Base-by-base conservation (phyloP, 2,113 vertebrate species). In the Ardeotis arabs region DNA sequence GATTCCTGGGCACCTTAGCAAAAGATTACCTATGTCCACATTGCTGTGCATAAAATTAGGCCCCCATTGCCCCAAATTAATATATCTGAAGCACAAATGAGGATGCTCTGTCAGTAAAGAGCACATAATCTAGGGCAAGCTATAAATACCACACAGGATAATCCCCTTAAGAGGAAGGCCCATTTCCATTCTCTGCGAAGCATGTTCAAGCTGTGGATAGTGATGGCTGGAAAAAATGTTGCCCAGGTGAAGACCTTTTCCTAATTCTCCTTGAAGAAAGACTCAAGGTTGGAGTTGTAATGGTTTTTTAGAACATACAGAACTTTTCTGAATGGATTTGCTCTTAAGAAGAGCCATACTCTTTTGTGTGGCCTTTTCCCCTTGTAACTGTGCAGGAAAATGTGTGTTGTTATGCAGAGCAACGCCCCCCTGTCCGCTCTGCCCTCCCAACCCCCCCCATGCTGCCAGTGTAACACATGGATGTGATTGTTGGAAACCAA, bases 381-480 rank as follows among this genome's bases (percentile, higher is more conserved):
- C 28, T 14, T n/a, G 16, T 37, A 41, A 49, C 29, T 41, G 33
- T 64, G n/a, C 35, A 49, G 64, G 18, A 90, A 77, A 59, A 70
- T 23, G 21, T 41, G 17, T n/a, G 85, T 58, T 75, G 20, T 81
- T 52, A 52, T 11, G 29, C 17, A 49, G 44, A 62, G 49, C 37
- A 79, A 19, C 14, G 31, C 31, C 29, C 29, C 16, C 4, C 15
- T 50, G 23, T 27, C 25, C 8, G 13, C 24, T n/a, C 4, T 19
- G 18, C 16, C 10, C 10, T 9, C 45, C 72, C 8, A 6, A 3
- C 2, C 15, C 33, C 19, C 5, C 2, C 7, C 39, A 10, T 23
- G 27, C 35, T 96, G 96, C 90, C 94, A 95, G 55, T 62, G 4
- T 66, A 89, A 93, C 93, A 96, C 90, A 96, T 88, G 96, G 93